Evolutionary conservation across 2,888 invertebrate species (phyloP).

Genomic region (Conus canariensis): DNA sequence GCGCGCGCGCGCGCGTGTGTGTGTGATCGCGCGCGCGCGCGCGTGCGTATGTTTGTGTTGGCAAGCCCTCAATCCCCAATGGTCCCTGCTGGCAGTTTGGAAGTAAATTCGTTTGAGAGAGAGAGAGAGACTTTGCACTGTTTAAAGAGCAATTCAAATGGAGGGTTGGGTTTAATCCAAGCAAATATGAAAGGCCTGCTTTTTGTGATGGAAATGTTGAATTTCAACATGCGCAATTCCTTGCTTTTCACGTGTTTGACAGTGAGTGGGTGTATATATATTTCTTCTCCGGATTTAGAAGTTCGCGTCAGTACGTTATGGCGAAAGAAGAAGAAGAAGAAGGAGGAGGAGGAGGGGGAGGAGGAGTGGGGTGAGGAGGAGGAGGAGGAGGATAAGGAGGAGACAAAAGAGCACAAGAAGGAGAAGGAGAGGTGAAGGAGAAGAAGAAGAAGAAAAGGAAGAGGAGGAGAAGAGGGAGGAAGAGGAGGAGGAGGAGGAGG

Average conservation of each 20-base stretch:
- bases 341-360: neutral
- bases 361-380: neutral
- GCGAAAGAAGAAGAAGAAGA: neutral
- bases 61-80: too few relatives aligned
- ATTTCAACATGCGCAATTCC: too few relatives aligned
- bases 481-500: neutral
- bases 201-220: too few relatives aligned
- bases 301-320: neutral
- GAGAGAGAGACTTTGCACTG: too few relatives aligned
- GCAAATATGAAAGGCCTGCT: too few relatives aligned
- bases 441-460: neutral
- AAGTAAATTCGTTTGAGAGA: neutral
- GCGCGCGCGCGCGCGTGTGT: neutral
- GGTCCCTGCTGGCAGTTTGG: neutral
- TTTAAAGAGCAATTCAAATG: too few relatives aligned
- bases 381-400: too few relatives aligned
- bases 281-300: neutral
- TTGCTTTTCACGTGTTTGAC: neutral
- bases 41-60: neutral
- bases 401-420: neutral
- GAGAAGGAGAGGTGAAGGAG: neutral
- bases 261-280: neutral
- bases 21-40: neutral
- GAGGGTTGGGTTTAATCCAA: too few relatives aligned
- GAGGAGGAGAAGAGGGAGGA: neutral